Evolutionary conservation across 2,888 invertebrate genomes (phyloP).

Genomic region (Pseudanteris insignis): DNA sequence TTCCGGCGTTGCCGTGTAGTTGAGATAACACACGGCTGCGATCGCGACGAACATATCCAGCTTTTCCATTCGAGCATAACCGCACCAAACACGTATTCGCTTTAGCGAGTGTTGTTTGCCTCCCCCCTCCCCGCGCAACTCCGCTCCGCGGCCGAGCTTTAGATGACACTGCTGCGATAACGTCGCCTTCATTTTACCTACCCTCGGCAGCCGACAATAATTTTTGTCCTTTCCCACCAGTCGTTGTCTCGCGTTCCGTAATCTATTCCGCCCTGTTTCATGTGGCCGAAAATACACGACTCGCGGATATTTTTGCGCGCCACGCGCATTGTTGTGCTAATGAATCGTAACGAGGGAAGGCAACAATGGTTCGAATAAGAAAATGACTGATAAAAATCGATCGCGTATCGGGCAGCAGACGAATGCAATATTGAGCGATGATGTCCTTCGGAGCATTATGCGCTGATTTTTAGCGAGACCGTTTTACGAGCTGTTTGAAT

Average conservation of each 20-base stretch:
- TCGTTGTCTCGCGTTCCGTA: no score
- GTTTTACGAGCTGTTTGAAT: conserved; percentile 9
- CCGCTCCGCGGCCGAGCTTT: conserved; percentile 58
- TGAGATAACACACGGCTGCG: conserved; percentile 43
- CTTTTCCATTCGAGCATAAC: conserved; percentile 46
- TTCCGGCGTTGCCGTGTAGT: conserved; percentile 32
- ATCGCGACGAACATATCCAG: conserved; percentile 42
- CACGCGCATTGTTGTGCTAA: conserved; percentile 7
- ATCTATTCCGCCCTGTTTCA: no score
- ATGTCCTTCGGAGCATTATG: no score
- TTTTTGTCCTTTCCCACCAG: no score
- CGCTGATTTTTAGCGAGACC: conserved; percentile 2
- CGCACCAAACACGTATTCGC: conserved; percentile 57
- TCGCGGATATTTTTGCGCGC: no score
- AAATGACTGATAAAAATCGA: conserved; percentile 16
- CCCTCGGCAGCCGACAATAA: no score
- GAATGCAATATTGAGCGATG: no score
- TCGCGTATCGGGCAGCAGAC: no score
- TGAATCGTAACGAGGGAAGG: conserved; percentile 19
- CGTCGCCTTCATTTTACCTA: conserved; percentile 47
- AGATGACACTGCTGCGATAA: conserved; percentile 61
- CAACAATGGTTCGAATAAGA: conserved; percentile 12
- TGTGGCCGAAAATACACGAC: no score
- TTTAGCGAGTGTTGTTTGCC: no score
- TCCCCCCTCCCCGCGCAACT: conserved; percentile 48